These are phyloP conservation scores for Hylia prasina DNA, from an alignment of 2,113 vertebrate species.

Conservation along the genomic window DNA sequence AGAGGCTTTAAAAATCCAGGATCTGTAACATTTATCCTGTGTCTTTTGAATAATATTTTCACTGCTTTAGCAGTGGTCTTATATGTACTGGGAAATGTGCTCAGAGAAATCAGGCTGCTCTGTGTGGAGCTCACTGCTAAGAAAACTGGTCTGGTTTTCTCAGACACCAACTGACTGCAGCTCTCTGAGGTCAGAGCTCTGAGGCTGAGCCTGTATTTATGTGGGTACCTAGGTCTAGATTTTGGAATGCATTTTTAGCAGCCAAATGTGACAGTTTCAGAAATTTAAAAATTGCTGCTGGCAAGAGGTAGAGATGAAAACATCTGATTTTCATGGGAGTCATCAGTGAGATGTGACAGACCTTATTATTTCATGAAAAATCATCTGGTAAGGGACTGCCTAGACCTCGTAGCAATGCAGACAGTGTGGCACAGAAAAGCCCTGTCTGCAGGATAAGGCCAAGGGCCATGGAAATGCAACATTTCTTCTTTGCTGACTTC, in stretches of 20 bases:
- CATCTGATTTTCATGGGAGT: background rate
- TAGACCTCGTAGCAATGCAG: background rate
- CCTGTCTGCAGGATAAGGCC: background rate
- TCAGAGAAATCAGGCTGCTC: background rate
- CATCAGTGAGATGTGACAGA: background rate
- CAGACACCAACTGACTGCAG: background rate
- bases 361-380: background rate
- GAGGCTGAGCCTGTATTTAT: background rate
- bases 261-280: background rate
- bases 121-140: accelerated
- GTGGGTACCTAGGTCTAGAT: background rate
- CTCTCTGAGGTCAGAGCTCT: background rate
- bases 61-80: background rate
- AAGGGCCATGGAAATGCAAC: background rate
- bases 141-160: background rate
- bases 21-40: background rate
- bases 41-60: background rate
- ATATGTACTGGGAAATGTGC: background rate
- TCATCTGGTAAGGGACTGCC: background rate
- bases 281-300: background rate
- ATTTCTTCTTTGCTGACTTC: background rate
- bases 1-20: background rate
- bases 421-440: background rate
- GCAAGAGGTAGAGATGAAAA: background rate
- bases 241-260: background rate